These are phyloP conservation scores for Cyprinodon tularosa DNA, from an alignment of 2,113 vertebrate genomes.

Conservation along the genomic window DNA sequence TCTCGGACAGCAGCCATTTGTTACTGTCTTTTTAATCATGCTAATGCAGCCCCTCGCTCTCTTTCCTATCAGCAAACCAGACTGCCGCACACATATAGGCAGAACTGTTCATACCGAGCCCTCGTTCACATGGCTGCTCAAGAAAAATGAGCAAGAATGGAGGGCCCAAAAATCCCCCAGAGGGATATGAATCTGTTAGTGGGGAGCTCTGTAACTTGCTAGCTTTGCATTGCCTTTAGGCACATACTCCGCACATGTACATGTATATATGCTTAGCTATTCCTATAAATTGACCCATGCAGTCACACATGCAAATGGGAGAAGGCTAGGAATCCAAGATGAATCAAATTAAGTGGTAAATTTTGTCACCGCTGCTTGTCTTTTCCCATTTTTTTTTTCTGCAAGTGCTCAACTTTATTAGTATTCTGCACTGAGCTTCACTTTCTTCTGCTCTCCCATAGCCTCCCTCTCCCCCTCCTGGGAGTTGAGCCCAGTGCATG, in stretches of 20 bases:
- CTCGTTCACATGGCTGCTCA: conserved; percentile 31
- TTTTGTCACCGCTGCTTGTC: conserved; percentile 59
- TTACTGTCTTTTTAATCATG: conserved; percentile 80
- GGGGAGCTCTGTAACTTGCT: conserved; percentile 49
- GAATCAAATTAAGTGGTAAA: conserved; percentile 74
- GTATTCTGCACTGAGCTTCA: conserved; percentile 64
- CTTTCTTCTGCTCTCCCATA: conserved; percentile 53
- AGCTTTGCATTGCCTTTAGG: conserved; percentile 40
- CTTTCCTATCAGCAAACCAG: conserved; percentile 5
- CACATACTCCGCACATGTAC: conserved; percentile 27
- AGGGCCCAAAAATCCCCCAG: conserved; percentile 40
- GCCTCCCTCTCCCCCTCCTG: conserved; percentile 44
- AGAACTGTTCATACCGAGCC: conserved; percentile 18
- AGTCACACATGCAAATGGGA: not conserved
- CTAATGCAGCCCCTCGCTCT: conserved; percentile 62
- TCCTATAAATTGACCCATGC: conserved; percentile 18
- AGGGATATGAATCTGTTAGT: conserved; percentile 63
- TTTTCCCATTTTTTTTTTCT: conserved; percentile 35
- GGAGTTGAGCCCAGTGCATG: conserved; percentile 73
- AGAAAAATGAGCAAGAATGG: conserved; percentile 42
- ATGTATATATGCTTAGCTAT: not conserved
- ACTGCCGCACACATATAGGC: conserved; percentile 14
- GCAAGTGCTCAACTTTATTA: conserved; percentile 66
- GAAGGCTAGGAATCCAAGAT: conserved; percentile 53
- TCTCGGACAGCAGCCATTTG: conserved; percentile 72